A percentile compares a stretch with the other conserved stretches of the same genome.
These are phyloP conservation scores for Mirza zaza DNA, from an alignment of 2,113 vertebrate genomes.

Conservation along the genomic window DNA sequence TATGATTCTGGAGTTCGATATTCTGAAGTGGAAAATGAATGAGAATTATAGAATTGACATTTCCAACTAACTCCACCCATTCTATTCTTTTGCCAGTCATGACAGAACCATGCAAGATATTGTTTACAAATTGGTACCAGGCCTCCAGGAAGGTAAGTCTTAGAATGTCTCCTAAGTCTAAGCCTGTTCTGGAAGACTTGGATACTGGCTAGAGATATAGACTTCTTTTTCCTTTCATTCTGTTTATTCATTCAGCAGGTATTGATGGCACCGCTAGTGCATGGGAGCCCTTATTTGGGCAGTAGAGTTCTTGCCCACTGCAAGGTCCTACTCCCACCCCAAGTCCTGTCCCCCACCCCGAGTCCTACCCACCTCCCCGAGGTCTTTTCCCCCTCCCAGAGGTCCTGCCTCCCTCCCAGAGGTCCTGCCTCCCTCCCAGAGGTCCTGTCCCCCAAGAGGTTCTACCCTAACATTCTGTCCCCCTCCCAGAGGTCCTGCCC, in stretches of 20 bases:
- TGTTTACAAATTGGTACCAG: slow-evolving; percentile 99
- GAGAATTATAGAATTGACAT: fast-evolving
- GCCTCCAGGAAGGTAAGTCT: slow-evolving; percentile 96
- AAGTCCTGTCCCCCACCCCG: too few relatives aligned
- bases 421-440: too few relatives aligned
- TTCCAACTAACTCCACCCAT: neutral
- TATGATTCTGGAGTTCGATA: neutral
- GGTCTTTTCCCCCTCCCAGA: too few relatives aligned
- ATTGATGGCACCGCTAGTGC: too few relatives aligned
- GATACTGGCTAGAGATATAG: neutral
- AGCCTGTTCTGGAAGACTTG: neutral
- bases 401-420: too few relatives aligned
- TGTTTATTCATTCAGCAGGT: neutral
- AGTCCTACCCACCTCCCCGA: too few relatives aligned
- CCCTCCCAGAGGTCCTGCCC: too few relatives aligned
- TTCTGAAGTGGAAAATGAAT: neutral
- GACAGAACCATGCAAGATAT: slow-evolving; percentile 99
- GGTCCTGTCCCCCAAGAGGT: too few relatives aligned
- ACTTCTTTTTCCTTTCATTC: neutral
- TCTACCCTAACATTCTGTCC: too few relatives aligned
- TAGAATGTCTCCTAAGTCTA: neutral
- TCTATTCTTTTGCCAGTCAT: slow-evolving; percentile 87
- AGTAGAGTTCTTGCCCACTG: neutral
- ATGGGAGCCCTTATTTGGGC: neutral
- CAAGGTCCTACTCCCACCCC: too few relatives aligned